Conservation (phyloP, 2,113 vertebrate genomes). For the Petroica traversi region DNA sequence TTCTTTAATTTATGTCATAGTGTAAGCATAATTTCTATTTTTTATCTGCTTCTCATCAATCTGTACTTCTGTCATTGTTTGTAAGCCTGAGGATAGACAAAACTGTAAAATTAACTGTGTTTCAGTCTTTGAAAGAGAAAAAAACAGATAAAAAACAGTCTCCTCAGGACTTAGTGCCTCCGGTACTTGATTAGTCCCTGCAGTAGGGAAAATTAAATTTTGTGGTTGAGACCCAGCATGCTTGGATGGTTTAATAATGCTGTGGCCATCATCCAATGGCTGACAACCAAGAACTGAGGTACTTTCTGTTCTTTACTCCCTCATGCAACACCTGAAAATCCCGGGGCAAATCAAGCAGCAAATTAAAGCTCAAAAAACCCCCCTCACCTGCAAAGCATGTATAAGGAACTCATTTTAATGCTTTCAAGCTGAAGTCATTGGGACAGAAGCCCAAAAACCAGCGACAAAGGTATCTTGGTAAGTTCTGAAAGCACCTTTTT, state of each 20-base stretch:
- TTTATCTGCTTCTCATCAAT: constrained; percentile 79
- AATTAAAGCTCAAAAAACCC: constrained; percentile 80
- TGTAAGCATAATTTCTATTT: constrained; percentile 66
- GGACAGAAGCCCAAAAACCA: constrained; percentile 74
- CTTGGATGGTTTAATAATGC: constrained; percentile 93
- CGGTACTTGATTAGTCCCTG: constrained; percentile 80
- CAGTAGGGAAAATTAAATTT: constrained; percentile 83
- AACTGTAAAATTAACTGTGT: constrained; percentile 77
- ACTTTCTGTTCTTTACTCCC: constrained; percentile 84
- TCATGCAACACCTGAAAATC: constrained; percentile 90
- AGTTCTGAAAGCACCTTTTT: constrained; percentile 54
- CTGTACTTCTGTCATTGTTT: constrained; percentile 75
- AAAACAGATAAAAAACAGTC: constrained; percentile 71
- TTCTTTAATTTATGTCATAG: constrained; percentile 72
- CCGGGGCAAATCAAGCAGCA: constrained; percentile 82
- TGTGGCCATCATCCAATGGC: constrained; percentile 89
- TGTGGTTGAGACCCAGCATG: constrained; percentile 83
- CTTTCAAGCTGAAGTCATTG: constrained; percentile 85
- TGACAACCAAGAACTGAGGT: constrained; percentile 82
- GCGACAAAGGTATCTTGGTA: constrained; percentile 47
- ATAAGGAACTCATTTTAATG: constrained; percentile 87
- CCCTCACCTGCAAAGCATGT: constrained; percentile 83
- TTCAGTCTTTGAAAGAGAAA: constrained; percentile 62
- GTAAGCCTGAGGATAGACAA: constrained; percentile 78
- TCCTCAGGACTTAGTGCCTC: constrained; percentile 74